A percentile compares a stretch with the other conserved stretches of the same genome.
Conservation (phyloP, 2,113 vertebrate species). For the Silurus asotus region DNA sequence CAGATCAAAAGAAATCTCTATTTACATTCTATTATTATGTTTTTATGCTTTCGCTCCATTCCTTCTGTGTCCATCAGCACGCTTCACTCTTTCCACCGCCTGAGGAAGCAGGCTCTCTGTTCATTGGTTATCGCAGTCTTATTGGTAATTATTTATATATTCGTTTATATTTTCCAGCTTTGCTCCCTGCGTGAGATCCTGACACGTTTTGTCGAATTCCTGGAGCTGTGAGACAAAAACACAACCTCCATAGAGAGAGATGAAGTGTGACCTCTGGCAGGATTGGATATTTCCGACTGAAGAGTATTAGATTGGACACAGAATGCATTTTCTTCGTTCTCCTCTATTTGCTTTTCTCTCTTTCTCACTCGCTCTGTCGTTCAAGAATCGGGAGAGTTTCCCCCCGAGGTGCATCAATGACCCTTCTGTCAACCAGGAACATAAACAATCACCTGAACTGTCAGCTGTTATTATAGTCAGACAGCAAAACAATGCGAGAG, state of each 20-base stretch:
- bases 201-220: not conserved
- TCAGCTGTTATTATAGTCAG: constrained; percentile 29
- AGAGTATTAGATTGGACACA: constrained; percentile 16
- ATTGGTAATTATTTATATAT: not conserved
- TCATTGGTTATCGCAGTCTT: not conserved
- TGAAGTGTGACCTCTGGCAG: not conserved
- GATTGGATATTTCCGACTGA: not conserved
- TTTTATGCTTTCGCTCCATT: no score
- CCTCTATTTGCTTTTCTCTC: not conserved
- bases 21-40: no score
- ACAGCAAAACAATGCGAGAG: not conserved
- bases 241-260: constrained; percentile 1
- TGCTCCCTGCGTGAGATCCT: not conserved
- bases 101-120: no score
- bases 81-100: no score
- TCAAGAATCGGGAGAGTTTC: not conserved
- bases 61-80: no score
- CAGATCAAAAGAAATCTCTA: no score
- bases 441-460: constrained; percentile 44
- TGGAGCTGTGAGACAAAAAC: not conserved
- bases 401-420: not conserved
- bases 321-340: not conserved
- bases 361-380: constrained; percentile 10
- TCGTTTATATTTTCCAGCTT: not conserved
- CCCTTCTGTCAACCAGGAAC: constrained; percentile 43